Percentiles rank a stretch among this genome's conserved stretches.
phyloP scores from a whole-genome alignment of 2,797 vertebrate species.

The Meda fulgida region DNA sequence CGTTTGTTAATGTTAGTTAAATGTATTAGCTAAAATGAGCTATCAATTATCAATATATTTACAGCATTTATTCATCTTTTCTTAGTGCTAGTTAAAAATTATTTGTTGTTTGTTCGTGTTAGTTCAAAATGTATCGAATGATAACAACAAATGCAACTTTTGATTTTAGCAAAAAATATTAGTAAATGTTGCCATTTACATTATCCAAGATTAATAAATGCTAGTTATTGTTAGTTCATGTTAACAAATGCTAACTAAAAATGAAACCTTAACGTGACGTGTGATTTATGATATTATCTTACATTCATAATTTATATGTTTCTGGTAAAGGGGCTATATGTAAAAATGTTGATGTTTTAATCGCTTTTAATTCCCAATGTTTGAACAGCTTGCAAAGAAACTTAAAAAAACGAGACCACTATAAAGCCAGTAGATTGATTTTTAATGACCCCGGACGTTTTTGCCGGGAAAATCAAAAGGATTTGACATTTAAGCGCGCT shows the following conservation, averaged over 20 bases:
- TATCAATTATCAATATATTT: not conserved
- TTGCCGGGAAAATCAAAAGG: not conserved
- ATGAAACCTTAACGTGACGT: no score
- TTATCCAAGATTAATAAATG: not conserved
- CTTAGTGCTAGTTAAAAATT: not conserved
- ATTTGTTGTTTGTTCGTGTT: not conserved
- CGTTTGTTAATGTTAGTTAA: not conserved
- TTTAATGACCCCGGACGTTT: not conserved
- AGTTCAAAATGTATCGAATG: not conserved
- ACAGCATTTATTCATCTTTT: not conserved
- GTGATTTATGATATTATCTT: not conserved
- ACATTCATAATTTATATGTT: not conserved
- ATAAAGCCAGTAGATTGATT: not conserved
- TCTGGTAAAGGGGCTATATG: no score
- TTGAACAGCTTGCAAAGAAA: no score
- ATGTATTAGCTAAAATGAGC: not conserved
- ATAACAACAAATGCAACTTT: not conserved
- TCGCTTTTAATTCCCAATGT: no score
- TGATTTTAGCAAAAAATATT: not conserved
- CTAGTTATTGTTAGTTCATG: no score
- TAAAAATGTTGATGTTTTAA: no score
- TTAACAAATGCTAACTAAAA: no score
- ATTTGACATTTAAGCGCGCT: not conserved
- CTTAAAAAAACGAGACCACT: not conserved
- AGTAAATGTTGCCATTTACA: not conserved